Evolutionary conservation across 1,140 invertebrate species (phyloP), one percentile per base, ranked within the genome.

Genomic region (Zophobas morio): DNA sequence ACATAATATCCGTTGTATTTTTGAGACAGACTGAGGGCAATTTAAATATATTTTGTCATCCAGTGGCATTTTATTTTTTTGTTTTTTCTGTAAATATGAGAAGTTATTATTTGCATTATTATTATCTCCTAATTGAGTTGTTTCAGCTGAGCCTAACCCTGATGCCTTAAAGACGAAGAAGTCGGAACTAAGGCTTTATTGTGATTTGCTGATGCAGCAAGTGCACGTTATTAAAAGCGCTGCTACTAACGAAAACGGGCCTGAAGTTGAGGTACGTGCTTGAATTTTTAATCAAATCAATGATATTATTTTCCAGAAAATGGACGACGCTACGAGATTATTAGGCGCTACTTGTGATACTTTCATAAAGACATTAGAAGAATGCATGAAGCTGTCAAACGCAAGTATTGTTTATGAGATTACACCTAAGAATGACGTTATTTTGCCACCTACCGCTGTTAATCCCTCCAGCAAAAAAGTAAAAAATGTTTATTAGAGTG

Each of bases 161-260:
- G 89, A 93, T 84, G 82, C 87, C 47, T 81, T 93, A n/a, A 92
- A 90, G 85, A 88, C 91, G 40, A 96, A 95, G 85, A 94, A 94
- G 82, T 94, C 93, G 53, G 94, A 96, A 86, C 86, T 96, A 51
- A 87, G 93, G 78, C 86, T 95, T 8, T 95, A 95, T 84, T 95
- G 94, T 89, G 94, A 95, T 87, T 87, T 95, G 20, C 86, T 96
- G 71, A 95, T 95, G 93, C 94, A 95, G 86, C 94, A 95, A 87
- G 93, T 95, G 5, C 93, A 95, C 88, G 90, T 90, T 39, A 89
- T 95, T 0, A 95, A 94, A 86, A 90, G 90, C 84, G 90, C 91
- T 70, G 90, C 89, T 71, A 90, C 86, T 82, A 81, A 85, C 78
- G 87, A 92, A 79, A 85, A 88, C 80, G 88, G 88, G 5, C 90